Conservation (phyloP, 2,113 vertebrate genomes). For the Poicephalus meyeri region DNA sequence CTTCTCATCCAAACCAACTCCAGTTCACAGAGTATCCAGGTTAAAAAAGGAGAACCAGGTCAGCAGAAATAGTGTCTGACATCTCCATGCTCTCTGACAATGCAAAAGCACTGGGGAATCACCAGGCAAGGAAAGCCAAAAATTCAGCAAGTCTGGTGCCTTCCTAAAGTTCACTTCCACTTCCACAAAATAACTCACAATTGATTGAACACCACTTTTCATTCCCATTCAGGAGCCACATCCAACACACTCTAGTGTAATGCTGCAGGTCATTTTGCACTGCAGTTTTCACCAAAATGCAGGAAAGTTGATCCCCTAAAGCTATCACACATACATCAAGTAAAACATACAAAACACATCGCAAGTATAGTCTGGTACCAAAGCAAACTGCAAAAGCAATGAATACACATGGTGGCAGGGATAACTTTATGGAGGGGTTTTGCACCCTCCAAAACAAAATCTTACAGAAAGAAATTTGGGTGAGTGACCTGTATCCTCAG, state of each 20-base stretch:
- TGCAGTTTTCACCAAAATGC: background rate
- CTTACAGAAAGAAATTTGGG: background rate
- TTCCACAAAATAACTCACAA: background rate
- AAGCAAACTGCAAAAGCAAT: background rate
- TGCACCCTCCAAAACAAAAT: background rate
- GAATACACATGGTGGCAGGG: accelerated
- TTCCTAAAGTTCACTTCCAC: background rate
- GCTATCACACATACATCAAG: background rate
- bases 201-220: background rate
- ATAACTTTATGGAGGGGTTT: accelerated
- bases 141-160: background rate
- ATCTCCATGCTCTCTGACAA: accelerated
- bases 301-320: background rate
- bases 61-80: background rate
- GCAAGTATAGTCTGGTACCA: background rate
- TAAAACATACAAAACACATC: background rate
- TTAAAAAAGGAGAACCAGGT: background rate
- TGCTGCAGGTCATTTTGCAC: background rate
- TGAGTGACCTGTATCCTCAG: background rate
- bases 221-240: background rate
- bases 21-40: background rate
- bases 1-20: background rate
- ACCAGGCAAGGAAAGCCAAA: accelerated
- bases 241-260: accelerated
- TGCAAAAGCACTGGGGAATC: accelerated